Conservation (phyloP, 1,140 invertebrate genomes). For the Cyclargus thomasi region DNA sequence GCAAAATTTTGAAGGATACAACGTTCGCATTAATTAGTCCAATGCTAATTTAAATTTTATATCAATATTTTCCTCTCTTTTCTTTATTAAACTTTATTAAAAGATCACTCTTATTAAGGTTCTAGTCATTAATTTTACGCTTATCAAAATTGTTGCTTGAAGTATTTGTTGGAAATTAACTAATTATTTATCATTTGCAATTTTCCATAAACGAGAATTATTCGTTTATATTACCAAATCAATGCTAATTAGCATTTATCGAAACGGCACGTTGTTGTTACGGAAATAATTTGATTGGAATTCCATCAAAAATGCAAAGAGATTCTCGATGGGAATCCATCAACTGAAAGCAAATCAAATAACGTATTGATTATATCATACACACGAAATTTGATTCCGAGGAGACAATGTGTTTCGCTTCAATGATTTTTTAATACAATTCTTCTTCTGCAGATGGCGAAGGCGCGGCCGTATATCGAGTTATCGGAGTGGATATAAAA, state of each 20-base stretch:
- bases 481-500: conserved; percentile 22
- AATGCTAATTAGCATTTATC: too few species aligned
- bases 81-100: too few species aligned
- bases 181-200: too few species aligned
- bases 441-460: conserved; percentile 34
- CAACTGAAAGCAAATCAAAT: neutral
- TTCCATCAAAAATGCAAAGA: neutral
- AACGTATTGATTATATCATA: neutral
- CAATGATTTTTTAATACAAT: conserved; percentile 21
- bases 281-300: neutral
- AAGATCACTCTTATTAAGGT: too few species aligned
- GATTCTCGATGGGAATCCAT: neutral
- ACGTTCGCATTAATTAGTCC: too few species aligned
- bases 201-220: too few species aligned
- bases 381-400: neutral
- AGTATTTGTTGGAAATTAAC: too few species aligned
- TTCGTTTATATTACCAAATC: neutral
- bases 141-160: too few species aligned
- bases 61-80: too few species aligned
- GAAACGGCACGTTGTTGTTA: neutral
- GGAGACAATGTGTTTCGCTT: neutral
- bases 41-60: too few species aligned
- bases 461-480: conserved; percentile 4
- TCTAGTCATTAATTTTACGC: too few species aligned
- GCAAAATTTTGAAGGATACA: too few species aligned